Conservation (phyloP, 2,113 vertebrate species). For the Tragelaphus imberbis region DNA sequence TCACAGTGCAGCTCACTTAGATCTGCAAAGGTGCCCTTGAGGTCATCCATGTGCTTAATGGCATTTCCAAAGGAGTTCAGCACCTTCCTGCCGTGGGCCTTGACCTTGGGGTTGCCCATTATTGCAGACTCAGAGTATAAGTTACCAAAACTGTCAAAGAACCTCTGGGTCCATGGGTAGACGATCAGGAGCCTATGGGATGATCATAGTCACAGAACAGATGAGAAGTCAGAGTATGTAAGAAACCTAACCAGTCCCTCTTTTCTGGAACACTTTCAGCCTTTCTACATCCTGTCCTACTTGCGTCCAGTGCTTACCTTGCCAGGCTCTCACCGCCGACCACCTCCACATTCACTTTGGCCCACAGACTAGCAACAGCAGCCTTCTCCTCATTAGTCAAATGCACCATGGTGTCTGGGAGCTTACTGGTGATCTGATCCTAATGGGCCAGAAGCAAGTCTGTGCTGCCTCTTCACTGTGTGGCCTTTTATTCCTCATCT, state of each 20-base stretch:
- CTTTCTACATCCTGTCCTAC: background rate
- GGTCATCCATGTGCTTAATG: slow-evolving; percentile 83
- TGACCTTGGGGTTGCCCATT: slow-evolving; percentile 76
- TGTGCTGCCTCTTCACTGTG: accelerated
- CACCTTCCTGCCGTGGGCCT: slow-evolving; percentile 80
- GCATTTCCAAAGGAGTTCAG: slow-evolving; percentile 82
- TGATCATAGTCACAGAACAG: background rate
- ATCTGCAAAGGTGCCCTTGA: slow-evolving; percentile 80
- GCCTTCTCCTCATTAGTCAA: slow-evolving; percentile 68
- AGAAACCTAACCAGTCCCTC: background rate
- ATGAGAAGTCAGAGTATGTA: accelerated
- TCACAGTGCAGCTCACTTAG: slow-evolving; percentile 87
- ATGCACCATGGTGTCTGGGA: background rate
- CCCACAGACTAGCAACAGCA: slow-evolving; percentile 47
- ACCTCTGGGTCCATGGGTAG: slow-evolving; percentile 84
- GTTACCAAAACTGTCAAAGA: slow-evolving; percentile 80
- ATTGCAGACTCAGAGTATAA: slow-evolving; percentile 79
- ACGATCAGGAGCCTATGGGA: slow-evolving; percentile 77
- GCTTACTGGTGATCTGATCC: background rate
- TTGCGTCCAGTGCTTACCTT: slow-evolving; percentile 34
- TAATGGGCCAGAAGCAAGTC: background rate
- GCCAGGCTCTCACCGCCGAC: slow-evolving; percentile 37
- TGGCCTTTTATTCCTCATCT: background rate
- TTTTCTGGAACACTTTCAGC: background rate
- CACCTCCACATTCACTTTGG: slow-evolving; percentile 24